A percentile compares a stretch with the other conserved stretches of the same genome.
Evolutionary conservation across 2,113 vertebrate species (phyloP).

Genomic region (Brachyistius frenatus): DNA sequence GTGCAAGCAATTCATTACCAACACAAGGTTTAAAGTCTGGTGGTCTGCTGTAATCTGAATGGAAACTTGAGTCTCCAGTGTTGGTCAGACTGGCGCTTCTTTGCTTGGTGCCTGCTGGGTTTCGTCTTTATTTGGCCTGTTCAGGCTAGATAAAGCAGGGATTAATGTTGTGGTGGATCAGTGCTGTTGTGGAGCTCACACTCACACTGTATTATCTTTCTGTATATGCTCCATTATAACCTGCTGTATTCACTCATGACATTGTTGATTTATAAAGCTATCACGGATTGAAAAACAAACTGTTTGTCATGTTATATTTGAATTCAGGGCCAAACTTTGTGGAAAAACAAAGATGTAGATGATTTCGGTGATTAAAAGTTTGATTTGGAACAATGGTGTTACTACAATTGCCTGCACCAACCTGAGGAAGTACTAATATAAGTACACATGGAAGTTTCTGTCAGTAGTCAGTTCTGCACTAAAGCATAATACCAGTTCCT

Average conservation of each 20-base stretch:
- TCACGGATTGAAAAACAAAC: neutral
- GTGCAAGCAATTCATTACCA: slow-evolving; percentile 17
- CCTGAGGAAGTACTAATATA: too few relatives aligned
- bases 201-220: neutral
- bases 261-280: neutral
- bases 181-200: slow-evolving; percentile 1
- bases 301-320: neutral
- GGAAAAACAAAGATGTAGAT: neutral
- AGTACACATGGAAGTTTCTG: too few relatives aligned
- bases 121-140: neutral
- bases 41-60: slow-evolving; percentile 5
- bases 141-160: slow-evolving; percentile 4
- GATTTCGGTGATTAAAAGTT: too few relatives aligned
- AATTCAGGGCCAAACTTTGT: neutral
- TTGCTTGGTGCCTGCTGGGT: neutral
- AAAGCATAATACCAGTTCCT: too few relatives aligned
- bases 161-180: slow-evolving; percentile 2
- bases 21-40: neutral
- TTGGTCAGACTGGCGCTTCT: neutral
- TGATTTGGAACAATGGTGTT: too few relatives aligned
- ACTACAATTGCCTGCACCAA: too few relatives aligned
- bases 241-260: neutral
- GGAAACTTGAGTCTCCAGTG: neutral
- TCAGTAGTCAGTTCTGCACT: too few relatives aligned
- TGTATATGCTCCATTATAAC: neutral